These are phyloP conservation scores for Ornithoptera priamus DNA, from an alignment of 2,888 invertebrate species.

Conservation along the genomic window DNA sequence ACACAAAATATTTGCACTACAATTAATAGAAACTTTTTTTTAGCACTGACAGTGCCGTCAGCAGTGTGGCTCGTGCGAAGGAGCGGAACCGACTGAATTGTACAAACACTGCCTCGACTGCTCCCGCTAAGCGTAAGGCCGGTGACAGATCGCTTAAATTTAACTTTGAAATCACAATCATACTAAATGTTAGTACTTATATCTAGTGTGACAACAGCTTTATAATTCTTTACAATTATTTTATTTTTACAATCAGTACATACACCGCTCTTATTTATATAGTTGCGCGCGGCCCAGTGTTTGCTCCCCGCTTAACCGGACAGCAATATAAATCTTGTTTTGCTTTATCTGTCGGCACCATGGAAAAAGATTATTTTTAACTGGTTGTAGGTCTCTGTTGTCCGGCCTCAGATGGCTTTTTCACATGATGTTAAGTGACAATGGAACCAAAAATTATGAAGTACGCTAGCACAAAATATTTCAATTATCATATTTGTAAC, in stretches of 20 bases:
- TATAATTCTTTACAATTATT: background rate
- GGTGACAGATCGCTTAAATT: constrained; percentile 5
- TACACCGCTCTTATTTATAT: background rate
- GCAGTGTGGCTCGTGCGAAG: constrained; percentile 47
- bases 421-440: too few species aligned
- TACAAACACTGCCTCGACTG: constrained; percentile 19
- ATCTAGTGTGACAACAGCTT: background rate
- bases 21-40: constrained; percentile 8
- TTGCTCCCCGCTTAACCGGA: too few species aligned
- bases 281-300: too few species aligned
- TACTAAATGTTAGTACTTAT: background rate
- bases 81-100: constrained; percentile 58
- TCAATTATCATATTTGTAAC: too few species aligned
- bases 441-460: too few species aligned
- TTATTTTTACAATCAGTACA: background rate
- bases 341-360: too few species aligned
- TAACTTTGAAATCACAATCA: background rate
- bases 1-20: constrained; percentile 3
- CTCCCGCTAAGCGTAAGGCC: constrained; percentile 8
- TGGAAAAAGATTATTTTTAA: too few species aligned
- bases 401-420: too few species aligned
- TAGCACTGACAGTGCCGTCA: constrained; percentile 22
- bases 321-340: too few species aligned
- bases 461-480: too few species aligned
- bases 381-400: too few species aligned